A percentile compares a stretch with the other conserved stretches of the same genome.
phyloP scores from a whole-genome alignment of 2,888 invertebrate genomes.

The Chironomus riparius region DNA sequence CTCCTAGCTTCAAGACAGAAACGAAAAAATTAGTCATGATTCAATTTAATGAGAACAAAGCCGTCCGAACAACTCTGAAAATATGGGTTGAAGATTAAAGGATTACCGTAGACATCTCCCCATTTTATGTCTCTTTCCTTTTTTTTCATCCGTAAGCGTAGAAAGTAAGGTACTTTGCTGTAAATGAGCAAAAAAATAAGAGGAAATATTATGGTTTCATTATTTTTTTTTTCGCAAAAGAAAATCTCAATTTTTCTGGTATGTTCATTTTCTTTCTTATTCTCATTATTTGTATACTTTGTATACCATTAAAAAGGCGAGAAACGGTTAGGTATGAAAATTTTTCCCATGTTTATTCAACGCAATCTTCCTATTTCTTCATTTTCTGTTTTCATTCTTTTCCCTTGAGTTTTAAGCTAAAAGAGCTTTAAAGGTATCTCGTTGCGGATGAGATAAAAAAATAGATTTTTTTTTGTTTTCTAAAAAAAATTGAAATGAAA shows the following conservation, averaged over 20 bases:
- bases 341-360: background rate
- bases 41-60: too few relatives aligned
- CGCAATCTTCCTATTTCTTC: too few relatives aligned
- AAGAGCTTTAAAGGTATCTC: background rate
- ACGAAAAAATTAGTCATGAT: too few relatives aligned
- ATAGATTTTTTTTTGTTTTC: background rate
- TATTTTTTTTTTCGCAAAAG: background rate
- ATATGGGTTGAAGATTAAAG: conserved; percentile 19
- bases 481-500: background rate
- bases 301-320: background rate
- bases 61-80: too few relatives aligned
- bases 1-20: too few relatives aligned
- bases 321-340: background rate
- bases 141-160: background rate
- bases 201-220: conserved; percentile 20
- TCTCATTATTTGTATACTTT: background rate
- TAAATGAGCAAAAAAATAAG: background rate
- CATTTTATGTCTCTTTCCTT: background rate
- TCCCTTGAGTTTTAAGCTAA: background rate
- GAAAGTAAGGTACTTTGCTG: background rate
- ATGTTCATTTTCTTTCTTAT: background rate
- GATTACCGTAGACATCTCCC: background rate
- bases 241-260: background rate
- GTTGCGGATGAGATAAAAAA: background rate
- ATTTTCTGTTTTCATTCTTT: background rate